Conservation (phyloP, 2,797 vertebrate species). For the Coilia nasus region DNA sequence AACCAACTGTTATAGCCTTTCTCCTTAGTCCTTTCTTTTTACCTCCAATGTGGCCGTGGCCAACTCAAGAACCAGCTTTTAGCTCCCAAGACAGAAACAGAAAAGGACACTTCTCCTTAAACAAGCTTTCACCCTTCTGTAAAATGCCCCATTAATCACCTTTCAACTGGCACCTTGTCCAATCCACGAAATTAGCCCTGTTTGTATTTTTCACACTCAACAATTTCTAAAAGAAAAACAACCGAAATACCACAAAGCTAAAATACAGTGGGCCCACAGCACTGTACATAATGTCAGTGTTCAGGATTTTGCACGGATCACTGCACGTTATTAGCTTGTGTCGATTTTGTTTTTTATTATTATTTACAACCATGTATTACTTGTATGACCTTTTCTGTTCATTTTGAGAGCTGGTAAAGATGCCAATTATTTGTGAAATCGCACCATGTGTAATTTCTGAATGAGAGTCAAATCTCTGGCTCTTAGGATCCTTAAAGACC, state of each 20-base stretch:
- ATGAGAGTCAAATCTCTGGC: background rate
- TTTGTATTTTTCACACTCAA: conserved; percentile 3
- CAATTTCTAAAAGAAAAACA: background rate
- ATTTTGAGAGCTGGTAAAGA: background rate
- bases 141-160: background rate
- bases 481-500: background rate
- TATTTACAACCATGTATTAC: background rate
- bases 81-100: no score
- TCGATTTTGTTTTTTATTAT: background rate
- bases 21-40: no score
- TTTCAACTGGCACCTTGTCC: background rate
- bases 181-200: background rate
- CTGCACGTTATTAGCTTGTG: background rate
- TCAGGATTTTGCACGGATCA: background rate
- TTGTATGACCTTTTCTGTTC: background rate
- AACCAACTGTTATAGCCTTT: no score
- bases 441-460: background rate
- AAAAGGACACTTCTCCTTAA: no score
- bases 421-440: background rate
- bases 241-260: background rate
- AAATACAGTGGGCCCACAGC: background rate
- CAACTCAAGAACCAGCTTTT: no score
- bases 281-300: background rate
- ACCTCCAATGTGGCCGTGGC: no score
- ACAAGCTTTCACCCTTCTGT: no score